Evolutionary conservation across 2,888 invertebrate genomes (phyloP).

Genomic region (Agapostemon virescens): DNA sequence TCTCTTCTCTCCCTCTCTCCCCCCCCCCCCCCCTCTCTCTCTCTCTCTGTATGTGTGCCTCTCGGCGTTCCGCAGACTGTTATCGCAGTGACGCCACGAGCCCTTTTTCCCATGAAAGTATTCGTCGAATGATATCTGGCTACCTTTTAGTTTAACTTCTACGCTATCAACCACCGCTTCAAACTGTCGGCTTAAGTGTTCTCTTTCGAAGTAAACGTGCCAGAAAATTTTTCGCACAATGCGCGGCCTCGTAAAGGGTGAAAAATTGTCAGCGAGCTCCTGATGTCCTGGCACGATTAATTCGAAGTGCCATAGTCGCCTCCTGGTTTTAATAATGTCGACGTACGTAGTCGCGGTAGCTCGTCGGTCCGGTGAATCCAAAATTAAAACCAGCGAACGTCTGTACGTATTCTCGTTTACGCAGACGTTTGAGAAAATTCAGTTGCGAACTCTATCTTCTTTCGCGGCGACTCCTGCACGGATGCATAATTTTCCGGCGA

Average conservation of each 20-base stretch:
- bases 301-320: neutral
- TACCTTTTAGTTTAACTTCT: slow-evolving; percentile 11
- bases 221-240: slow-evolving; percentile 7
- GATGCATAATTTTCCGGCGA: neutral
- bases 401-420: neutral
- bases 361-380: neutral
- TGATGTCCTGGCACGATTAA: neutral
- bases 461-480: too few relatives aligned
- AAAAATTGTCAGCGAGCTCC: neutral
- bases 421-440: neutral
- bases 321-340: neutral
- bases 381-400: too few relatives aligned
- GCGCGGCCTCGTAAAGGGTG: neutral
- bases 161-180: neutral
- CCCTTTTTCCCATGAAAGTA: neutral
- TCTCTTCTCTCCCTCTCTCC: neutral
- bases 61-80: neutral
- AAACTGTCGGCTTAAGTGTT: slow-evolving; percentile 6
- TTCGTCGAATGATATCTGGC: neutral
- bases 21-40: neutral
- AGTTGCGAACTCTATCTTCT: neutral
- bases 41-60: neutral
- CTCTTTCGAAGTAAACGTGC: neutral
- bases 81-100: neutral
- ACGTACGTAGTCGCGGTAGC: neutral